Evolutionary conservation across 2,888 invertebrate genomes (phyloP), one percentile per base, ranked within the genome.

Genomic region (Plagiodera versicolora): DNA sequence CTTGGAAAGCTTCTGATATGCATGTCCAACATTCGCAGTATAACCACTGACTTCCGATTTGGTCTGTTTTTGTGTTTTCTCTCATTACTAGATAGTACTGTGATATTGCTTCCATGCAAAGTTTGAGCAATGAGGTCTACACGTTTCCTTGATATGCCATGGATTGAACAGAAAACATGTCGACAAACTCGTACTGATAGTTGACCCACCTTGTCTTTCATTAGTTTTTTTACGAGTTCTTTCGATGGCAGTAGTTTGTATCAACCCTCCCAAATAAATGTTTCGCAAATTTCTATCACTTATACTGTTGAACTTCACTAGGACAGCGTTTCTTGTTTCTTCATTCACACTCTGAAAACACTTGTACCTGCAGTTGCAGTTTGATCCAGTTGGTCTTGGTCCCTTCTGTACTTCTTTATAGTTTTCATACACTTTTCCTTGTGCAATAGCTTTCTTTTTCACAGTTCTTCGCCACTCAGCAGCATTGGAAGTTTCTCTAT

Each of bases 251-350:
- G 9, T 14, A 11, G 20, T 11, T 3, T 18, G 14, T 6, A 47
- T 56, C 14, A 56, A 20, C 17, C 48, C 48, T 35, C 48, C 48
- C 30, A 55, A 55, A 11, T 55, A 55, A 5, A 32, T 18, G n/a
- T 32, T 32, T 45, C 46, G 58, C 17, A 50, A 46, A 14, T 52
- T 30, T 51, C 46, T 58, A 51, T 52, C 30, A 51, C 30, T 52
- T 32, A 58, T 51, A 10, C 14, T 39, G 45, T 58, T 58, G 52
- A 58, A 58, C 10, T 50, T 2, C n/a, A 28, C 19, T 45, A 58
- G 17, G 14, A 58, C 28, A 28, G 24, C 28, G 8, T 45, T 58
- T 52, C 20, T 58, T 52, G 51, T 11, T 19, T 50, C 30, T 10
- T 20, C 51, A 32, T 45, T 51, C 16, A 58, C 30, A 19, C 52